Conservation (phyloP, 2,888 invertebrate species). For the Nyleta sp. region DNA sequence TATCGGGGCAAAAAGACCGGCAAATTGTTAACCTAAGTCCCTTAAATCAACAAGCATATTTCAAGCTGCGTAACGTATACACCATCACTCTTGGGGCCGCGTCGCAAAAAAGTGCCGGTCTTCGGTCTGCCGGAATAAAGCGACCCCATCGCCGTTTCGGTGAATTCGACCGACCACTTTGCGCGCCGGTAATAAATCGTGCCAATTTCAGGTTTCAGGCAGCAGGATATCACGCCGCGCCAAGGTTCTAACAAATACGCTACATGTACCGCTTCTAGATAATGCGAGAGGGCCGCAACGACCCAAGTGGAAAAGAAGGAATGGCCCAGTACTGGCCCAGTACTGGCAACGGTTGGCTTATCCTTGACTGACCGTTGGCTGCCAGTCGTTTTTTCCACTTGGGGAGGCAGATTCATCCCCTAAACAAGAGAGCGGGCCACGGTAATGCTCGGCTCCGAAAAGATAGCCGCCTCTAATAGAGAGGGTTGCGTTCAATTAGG, state of each 20-base stretch:
- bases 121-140: constrained; percentile 48
- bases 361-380: too few relatives aligned
- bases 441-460: constrained; percentile 67
- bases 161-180: constrained; percentile 68
- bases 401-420: constrained; percentile 69
- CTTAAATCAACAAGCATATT: constrained; percentile 55
- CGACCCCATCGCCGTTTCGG: constrained; percentile 55
- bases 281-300: constrained; percentile 56
- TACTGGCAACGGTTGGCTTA: too few relatives aligned
- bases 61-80: constrained; percentile 49
- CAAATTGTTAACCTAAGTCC: constrained; percentile 47
- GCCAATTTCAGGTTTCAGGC: constrained; percentile 71
- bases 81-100: constrained; percentile 37
- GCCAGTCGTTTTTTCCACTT: too few relatives aligned
- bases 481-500: constrained; percentile 78
- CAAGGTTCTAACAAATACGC: constrained; percentile 76
- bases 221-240: constrained; percentile 69
- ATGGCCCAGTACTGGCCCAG: too few relatives aligned
- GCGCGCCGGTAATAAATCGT: constrained; percentile 73
- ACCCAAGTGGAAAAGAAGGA: too few relatives aligned
- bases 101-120: constrained; percentile 49
- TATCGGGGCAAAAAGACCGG: constrained; percentile 12
- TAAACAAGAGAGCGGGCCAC: constrained; percentile 70
- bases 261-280: constrained; percentile 73
- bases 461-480: constrained; percentile 75